These are phyloP conservation scores for Platygyra sinensis DNA, from an alignment of 64 coral and sea anemone genomes.

Conservation along the genomic window DNA sequence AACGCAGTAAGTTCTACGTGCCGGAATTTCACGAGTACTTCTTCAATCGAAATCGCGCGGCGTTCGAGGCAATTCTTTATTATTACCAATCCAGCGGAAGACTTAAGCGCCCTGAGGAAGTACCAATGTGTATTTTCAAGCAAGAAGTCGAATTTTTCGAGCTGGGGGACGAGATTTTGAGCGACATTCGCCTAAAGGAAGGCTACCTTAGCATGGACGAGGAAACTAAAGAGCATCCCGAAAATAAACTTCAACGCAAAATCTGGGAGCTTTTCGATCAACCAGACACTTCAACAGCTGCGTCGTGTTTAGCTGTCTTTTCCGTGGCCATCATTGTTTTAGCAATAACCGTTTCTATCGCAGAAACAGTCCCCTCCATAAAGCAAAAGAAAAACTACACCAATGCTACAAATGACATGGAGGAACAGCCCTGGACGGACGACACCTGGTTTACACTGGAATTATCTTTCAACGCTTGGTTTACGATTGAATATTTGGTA, in stretches of 20 bases:
- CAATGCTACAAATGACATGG: background rate
- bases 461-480: slow-evolving; percentile 79
- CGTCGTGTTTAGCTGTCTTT: slow-evolving; percentile 75
- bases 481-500: slow-evolving; percentile 73
- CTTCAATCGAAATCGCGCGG: slow-evolving; percentile 85
- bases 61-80: slow-evolving; percentile 91
- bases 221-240: slow-evolving; percentile 31
- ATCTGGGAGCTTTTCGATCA: slow-evolving; percentile 93
- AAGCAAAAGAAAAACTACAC: slow-evolving; percentile 15
- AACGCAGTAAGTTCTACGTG: slow-evolving; percentile 77
- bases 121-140: slow-evolving; percentile 88
- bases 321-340: slow-evolving; percentile 73
- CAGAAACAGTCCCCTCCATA: slow-evolving; percentile 46
- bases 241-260: slow-evolving; percentile 65
- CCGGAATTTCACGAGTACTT: slow-evolving; percentile 82
- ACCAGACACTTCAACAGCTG: slow-evolving; percentile 72
- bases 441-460: slow-evolving; percentile 78
- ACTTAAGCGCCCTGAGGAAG: slow-evolving; percentile 73
- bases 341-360: slow-evolving; percentile 69
- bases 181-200: slow-evolving; percentile 73
- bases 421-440: background rate
- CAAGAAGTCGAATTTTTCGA: slow-evolving; percentile 94
- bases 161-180: slow-evolving; percentile 74
- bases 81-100: slow-evolving; percentile 90
- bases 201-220: slow-evolving; percentile 69